Evolutionary conservation across 2,797 vertebrate genomes (phyloP).

Genomic region (Enteromius paludinosus): DNA sequence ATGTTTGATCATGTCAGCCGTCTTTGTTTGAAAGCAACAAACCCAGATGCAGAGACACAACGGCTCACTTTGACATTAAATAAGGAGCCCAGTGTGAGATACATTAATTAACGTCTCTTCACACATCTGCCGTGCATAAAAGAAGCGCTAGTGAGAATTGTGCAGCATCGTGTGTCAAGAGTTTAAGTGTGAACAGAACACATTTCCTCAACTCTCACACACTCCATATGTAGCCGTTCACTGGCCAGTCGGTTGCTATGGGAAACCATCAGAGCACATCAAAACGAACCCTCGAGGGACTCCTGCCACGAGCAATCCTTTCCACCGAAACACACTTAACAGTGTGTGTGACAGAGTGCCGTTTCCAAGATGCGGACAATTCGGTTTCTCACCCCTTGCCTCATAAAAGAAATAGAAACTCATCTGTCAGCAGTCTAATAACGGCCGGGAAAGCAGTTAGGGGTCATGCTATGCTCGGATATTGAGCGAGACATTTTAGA

Average conservation of each 20-base stretch:
- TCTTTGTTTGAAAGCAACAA: conserved; percentile 40
- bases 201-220: conserved; percentile 44
- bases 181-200: conserved; percentile 40
- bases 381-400: conserved; percentile 39
- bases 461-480: conserved; percentile 26
- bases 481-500: conserved; percentile 15
- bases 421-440: conserved; percentile 36
- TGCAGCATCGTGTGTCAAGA: conserved; percentile 26
- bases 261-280: conserved; percentile 61
- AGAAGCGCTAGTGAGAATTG: conserved; percentile 21
- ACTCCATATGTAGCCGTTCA: conserved; percentile 47
- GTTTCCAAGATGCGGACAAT: conserved; percentile 37
- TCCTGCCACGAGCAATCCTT: conserved; percentile 50
- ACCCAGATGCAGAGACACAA: neutral
- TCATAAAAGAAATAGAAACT: conserved; percentile 41
- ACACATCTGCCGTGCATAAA: conserved; percentile 17
- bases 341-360: conserved; percentile 30
- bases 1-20: conserved; percentile 33
- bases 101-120: conserved; percentile 35
- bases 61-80: neutral
- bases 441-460: conserved; percentile 27
- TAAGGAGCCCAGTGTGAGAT: conserved; percentile 17
- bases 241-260: conserved; percentile 63
- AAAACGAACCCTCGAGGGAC: conserved; percentile 58
- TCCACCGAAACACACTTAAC: conserved; percentile 46